Conservation (phyloP, 2,797 vertebrate species). For the Malacoraja senta region DNA sequence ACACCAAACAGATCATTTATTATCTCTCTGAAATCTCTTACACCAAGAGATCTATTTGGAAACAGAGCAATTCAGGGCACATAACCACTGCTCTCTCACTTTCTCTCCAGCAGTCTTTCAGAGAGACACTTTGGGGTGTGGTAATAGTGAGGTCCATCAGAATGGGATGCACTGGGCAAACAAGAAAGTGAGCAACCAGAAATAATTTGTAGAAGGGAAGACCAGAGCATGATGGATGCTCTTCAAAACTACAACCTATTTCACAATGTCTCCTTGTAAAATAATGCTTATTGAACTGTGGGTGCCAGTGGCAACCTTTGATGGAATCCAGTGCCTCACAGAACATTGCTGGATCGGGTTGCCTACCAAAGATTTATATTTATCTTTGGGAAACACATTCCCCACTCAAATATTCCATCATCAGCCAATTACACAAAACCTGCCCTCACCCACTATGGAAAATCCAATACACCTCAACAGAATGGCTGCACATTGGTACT, state of each 20-base stretch:
- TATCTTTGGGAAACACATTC: too few relatives aligned
- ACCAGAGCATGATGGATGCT: not conserved
- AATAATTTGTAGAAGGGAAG: not conserved
- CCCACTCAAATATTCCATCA: too few relatives aligned
- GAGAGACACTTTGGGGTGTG: not conserved
- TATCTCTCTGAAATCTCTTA: not conserved
- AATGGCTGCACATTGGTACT: too few relatives aligned
- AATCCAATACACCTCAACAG: too few relatives aligned
- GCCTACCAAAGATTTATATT: too few relatives aligned
- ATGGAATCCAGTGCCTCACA: not conserved
- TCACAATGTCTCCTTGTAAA: not conserved
- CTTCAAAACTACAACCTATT: not conserved
- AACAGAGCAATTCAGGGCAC: not conserved
- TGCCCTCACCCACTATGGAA: too few relatives aligned
- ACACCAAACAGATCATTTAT: not conserved
- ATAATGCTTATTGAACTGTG: not conserved
- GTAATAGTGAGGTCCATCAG: not conserved
- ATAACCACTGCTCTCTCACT: not conserved
- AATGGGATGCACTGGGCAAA: not conserved
- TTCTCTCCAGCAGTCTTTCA: not conserved
- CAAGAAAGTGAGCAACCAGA: not conserved
- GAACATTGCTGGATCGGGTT: too few relatives aligned
- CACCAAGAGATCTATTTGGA: not conserved
- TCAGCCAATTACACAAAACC: too few relatives aligned
- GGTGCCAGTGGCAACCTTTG: not conserved